A percentile compares a stretch with the other conserved stretches of the same genome.
Evolutionary conservation across 2,888 invertebrate species (phyloP).

Genomic region (Helobdella robusta): DNA sequence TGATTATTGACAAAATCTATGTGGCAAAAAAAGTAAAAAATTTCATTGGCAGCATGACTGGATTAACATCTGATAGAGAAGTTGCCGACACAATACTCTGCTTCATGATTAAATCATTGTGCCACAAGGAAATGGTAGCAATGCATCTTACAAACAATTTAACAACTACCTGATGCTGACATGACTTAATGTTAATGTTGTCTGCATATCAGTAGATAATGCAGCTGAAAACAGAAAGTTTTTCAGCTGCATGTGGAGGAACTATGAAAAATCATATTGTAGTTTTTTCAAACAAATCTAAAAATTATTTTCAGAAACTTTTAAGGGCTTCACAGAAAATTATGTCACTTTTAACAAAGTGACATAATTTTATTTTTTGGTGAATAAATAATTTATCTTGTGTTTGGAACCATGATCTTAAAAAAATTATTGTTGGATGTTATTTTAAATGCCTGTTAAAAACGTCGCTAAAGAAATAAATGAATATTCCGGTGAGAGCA

Average conservation of each 20-base stretch:
- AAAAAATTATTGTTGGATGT: no score
- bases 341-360: no score
- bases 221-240: no score
- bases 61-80: not conserved
- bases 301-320: no score
- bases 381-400: no score
- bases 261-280: not conserved
- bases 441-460: no score
- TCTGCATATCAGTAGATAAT: not conserved
- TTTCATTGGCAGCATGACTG: not conserved
- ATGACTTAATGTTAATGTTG: not conserved
- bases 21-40: not conserved
- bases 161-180: not conserved
- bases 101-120: conserved; percentile 2
- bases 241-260: not conserved
- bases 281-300: no score
- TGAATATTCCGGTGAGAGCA: no score
- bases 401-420: no score
- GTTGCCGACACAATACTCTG: not conserved
- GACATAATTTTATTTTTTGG: no score
- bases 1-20: not conserved
- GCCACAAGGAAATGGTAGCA: not conserved
- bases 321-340: no score
- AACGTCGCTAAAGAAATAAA: no score
- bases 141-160: not conserved